Percentiles rank a stretch among this genome's conserved stretches.
These are phyloP conservation scores for Phymastichus coffea DNA, from an alignment of 1,140 invertebrate species.

Conservation along the genomic window DNA sequence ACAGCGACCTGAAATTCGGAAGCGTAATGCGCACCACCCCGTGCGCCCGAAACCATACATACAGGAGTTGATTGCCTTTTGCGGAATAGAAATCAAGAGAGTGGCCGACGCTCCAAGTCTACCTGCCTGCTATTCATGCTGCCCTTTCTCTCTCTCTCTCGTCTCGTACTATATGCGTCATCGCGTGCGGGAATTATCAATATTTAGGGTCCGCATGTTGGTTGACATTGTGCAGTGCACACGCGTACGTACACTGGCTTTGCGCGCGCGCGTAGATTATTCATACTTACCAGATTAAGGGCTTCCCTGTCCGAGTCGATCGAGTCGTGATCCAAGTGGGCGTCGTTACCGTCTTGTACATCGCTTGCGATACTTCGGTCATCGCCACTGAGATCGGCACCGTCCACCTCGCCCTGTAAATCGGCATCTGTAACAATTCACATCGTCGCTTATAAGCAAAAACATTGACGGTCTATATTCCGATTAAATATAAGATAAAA, in stretches of 20 bases:
- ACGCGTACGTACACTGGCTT: too few species aligned
- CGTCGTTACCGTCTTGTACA: slow-evolving; percentile 51
- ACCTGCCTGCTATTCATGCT: not conserved
- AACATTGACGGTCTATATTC: too few species aligned
- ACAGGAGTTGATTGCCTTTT: not conserved
- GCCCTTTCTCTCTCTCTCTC: slow-evolving; percentile 2
- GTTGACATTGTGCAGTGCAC: too few species aligned
- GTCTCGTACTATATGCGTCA: not conserved
- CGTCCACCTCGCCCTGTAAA: slow-evolving; percentile 57
- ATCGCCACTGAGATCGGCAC: slow-evolving; percentile 55
- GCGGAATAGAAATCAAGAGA: not conserved
- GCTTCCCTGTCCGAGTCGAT: slow-evolving; percentile 61
- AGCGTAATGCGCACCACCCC: not conserved
- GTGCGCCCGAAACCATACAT: too few species aligned
- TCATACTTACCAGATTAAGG: slow-evolving; percentile 58
- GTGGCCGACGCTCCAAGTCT: not conserved
- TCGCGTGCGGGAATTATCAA: slow-evolving; percentile 7
- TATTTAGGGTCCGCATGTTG: not conserved
- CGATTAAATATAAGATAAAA: too few species aligned
- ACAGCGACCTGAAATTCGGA: not conserved
- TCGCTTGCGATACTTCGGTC: slow-evolving; percentile 59
- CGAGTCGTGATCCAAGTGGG: slow-evolving; percentile 58
- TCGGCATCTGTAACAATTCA: slow-evolving; percentile 57
- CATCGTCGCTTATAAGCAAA: too few species aligned
- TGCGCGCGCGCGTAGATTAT: not conserved